Evolutionary conservation across 2,113 vertebrate genomes (phyloP).

Genomic region (Baryphthengus martii): DNA sequence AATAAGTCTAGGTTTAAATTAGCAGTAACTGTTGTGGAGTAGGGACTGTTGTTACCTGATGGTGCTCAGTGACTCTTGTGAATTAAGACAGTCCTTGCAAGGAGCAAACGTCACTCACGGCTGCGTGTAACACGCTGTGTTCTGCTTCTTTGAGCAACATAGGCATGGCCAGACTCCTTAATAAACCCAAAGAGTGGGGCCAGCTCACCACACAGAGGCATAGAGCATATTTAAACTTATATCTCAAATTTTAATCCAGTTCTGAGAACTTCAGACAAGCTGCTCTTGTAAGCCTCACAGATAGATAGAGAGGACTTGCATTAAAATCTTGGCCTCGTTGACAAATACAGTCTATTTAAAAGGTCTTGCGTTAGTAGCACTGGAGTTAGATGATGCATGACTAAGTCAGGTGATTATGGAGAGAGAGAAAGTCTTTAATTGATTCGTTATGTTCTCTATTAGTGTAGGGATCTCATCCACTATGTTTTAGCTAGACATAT

Average conservation of each 20-base stretch:
- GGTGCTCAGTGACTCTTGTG: not conserved
- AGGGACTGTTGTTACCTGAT: not conserved
- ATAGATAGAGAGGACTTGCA: not conserved
- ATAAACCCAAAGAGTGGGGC: not conserved
- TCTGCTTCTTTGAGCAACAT: not conserved
- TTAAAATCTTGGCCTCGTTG: not conserved
- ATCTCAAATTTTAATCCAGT: not conserved
- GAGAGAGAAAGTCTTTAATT: not conserved
- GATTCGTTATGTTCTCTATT: not conserved
- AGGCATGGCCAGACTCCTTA: not conserved
- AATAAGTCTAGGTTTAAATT: not conserved
- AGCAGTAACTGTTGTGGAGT: not conserved
- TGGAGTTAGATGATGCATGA: not conserved
- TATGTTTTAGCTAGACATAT: not conserved
- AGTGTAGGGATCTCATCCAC: not conserved
- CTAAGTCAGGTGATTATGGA: not conserved
- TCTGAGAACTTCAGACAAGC: not conserved
- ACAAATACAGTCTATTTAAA: not conserved
- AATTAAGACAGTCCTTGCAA: not conserved
- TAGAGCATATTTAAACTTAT: not conserved
- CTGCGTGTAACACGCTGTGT: accelerated
- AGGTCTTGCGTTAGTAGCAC: not conserved
- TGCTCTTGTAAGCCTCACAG: not conserved
- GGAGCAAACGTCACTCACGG: not conserved
- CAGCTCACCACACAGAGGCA: not conserved